phyloP scores from a whole-genome alignment of 2,888 invertebrate genomes.

The Halocaridina rubra region DNA sequence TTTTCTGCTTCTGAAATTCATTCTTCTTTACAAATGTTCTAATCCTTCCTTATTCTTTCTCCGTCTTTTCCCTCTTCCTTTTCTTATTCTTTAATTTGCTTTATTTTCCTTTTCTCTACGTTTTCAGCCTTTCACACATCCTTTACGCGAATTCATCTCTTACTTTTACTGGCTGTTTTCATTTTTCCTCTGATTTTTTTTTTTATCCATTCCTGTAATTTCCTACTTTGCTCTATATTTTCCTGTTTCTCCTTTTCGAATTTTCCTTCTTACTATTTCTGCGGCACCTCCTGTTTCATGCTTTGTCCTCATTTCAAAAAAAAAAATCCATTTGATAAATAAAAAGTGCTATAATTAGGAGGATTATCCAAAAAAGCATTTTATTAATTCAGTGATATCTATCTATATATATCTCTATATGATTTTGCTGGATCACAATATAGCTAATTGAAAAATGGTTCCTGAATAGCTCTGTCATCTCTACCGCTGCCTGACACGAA shows the following conservation, averaged over 20 bases:
- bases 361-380: too few relatives aligned
- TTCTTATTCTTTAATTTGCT: not conserved
- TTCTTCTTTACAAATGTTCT: too few relatives aligned
- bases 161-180: not conserved
- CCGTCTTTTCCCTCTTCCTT: not conserved
- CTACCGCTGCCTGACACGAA: too few relatives aligned
- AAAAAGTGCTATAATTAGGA: too few relatives aligned
- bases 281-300: not conserved
- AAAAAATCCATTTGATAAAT: too few relatives aligned
- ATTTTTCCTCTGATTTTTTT: not conserved
- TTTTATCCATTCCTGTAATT: not conserved
- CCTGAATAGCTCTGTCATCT: too few relatives aligned
- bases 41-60: not conserved
- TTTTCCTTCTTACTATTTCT: not conserved
- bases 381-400: too few relatives aligned
- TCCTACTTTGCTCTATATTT: not conserved
- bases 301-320: not conserved
- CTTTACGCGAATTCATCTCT: not conserved
- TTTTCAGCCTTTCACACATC: not conserved
- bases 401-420: too few relatives aligned
- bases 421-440: too few relatives aligned
- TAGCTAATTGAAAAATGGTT: too few relatives aligned
- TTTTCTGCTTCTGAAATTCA: not conserved
- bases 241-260: not conserved
- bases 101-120: not conserved